Evolutionary conservation across 2,113 vertebrate species (phyloP).

Genomic region (Thinocorus orbignyianus): DNA sequence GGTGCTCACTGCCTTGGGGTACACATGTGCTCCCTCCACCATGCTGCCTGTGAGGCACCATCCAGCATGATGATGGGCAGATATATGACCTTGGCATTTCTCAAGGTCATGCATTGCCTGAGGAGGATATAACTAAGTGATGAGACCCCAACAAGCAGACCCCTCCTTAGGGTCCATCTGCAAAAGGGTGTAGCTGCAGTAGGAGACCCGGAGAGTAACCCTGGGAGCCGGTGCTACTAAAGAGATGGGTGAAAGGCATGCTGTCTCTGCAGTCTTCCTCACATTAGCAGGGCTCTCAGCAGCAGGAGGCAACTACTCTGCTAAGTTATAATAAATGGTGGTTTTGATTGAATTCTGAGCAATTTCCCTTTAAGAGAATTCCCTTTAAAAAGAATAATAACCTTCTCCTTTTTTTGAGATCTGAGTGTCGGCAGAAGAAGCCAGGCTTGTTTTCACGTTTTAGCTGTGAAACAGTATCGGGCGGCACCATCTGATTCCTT

Average conservation of each 20-base stretch:
- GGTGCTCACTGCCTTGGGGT: background rate
- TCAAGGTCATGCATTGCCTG: background rate
- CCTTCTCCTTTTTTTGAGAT: background rate
- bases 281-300: rapidly evolving
- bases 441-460: conserved; percentile 60
- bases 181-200: rapidly evolving
- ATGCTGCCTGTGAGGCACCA: background rate
- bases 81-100: background rate
- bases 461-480: conserved; percentile 56
- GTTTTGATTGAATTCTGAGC: background rate
- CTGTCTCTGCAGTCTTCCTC: background rate
- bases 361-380: conserved; percentile 55
- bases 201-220: background rate
- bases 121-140: background rate
- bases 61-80: too few species aligned
- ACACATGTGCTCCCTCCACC: rapidly evolving
- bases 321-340: background rate
- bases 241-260: rapidly evolving
- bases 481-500: conserved; percentile 66
- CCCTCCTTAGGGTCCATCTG: background rate
- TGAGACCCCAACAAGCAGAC: background rate
- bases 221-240: background rate
- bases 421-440: conserved; percentile 18
- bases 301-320: background rate
- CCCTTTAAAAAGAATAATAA: conserved; percentile 50